These are phyloP conservation scores for Oreochromis spilurus DNA, from an alignment of 2,113 vertebrate species.

Conservation along the genomic window DNA sequence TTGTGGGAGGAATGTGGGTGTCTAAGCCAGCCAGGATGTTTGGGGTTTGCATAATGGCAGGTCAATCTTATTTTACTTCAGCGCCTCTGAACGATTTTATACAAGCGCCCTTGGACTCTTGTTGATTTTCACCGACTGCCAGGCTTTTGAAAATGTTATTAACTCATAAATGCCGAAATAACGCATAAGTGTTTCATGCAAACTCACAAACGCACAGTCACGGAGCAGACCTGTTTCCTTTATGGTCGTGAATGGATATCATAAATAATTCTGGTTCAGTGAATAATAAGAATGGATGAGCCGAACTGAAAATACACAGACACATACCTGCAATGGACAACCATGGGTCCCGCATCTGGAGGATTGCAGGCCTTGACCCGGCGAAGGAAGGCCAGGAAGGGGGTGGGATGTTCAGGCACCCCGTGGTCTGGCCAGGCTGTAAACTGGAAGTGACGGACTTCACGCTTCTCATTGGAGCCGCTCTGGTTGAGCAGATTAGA, in stretches of 20 bases:
- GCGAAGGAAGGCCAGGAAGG: slow-evolving; percentile 92
- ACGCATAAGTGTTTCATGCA: slow-evolving; percentile 24
- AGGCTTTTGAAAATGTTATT: neutral
- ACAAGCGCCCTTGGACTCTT: slow-evolving; percentile 15
- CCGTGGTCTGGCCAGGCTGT: slow-evolving; percentile 98
- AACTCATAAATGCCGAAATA: slow-evolving; percentile 36
- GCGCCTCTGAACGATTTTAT: slow-evolving; percentile 24
- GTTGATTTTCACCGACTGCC: slow-evolving; percentile 5
- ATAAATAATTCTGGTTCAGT: neutral
- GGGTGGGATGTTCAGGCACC: slow-evolving; percentile 95
- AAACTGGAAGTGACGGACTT: slow-evolving; percentile 98
- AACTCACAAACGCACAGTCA: neutral
- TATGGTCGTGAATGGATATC: neutral
- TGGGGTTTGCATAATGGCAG: slow-evolving; percentile 51
- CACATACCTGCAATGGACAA: slow-evolving; percentile 93
- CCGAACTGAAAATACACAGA: neutral
- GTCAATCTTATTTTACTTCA: slow-evolving; percentile 42
- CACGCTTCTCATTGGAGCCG: slow-evolving; percentile 90
- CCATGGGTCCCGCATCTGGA: slow-evolving; percentile 93
- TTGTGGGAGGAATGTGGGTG: slow-evolving; percentile 24
- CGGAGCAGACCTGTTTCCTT: neutral
- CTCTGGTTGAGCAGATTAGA: slow-evolving; percentile 52
- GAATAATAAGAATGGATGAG: neutral
- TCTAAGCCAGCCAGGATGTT: slow-evolving; percentile 29
- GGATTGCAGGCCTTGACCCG: slow-evolving; percentile 97